Evolutionary conservation across 2,113 vertebrate genomes (phyloP), one percentile per base, ranked within the genome.

Genomic region (Cavia porcellus): DNA sequence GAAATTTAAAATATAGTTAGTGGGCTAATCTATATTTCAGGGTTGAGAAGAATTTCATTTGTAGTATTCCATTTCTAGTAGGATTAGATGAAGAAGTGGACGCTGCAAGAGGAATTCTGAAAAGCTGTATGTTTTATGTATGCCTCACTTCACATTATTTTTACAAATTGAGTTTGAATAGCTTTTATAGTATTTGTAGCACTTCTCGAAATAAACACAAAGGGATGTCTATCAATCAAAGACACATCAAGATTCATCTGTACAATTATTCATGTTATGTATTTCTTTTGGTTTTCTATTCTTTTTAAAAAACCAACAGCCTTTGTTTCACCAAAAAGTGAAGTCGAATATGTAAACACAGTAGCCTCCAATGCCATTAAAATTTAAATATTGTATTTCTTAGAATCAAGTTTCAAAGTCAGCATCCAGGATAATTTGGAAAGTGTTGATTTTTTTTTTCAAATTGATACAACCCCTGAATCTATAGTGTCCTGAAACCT

Each of bases 91-190:
- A 1, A 55, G 4, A 42, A 47, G 3, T 59, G 11, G 42, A 0
- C 66, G 75, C 93, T 88, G 14, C 7, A 77, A 90, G 20, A 1
- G 0, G 30, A 50, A 81, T 90, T 91, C 28, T 92, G 19, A 86
- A 25, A 80, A 66, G 47, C 42, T n/a, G 9, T 35, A 22, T 52
- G 7, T 30, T 88, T 74, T 92, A 74, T 83, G 15, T 80, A 50
- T 52, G 38, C 28, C 9, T 92, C 11, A 57, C 4, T 83, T 9
- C 9, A 68, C 82, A 68, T 9, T n/a, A 59, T 55, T 79, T 91
- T 94, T 74, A 66, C 62, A 5, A 1, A 90, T 81, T 92, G 86
- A 85, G 22, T 92, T 94, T 97, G 50, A 94, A 50, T 47, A 83
- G 45, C 32, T 72, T 70, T 55, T 28, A 28, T 5, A 75, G 38